Percentiles rank a stretch among this genome's conserved stretches.
Conservation (phyloP, 37 sponge, comb jelly and placozoan genomes). For the Axinella damicornis region DNA sequence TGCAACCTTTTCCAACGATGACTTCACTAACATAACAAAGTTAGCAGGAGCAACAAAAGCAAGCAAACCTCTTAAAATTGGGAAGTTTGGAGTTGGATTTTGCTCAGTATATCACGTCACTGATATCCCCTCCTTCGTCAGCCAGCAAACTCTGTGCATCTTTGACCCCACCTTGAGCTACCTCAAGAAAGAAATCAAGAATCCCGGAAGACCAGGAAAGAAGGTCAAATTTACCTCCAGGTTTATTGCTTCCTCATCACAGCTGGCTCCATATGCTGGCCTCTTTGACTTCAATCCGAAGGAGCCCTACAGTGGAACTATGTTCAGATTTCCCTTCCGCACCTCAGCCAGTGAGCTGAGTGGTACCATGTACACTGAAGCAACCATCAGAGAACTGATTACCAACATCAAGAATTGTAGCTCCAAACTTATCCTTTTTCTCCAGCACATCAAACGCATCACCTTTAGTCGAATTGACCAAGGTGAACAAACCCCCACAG, state of each 20-base stretch:
- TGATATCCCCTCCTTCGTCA: slow-evolving; percentile 59
- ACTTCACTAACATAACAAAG: slow-evolving; percentile 78
- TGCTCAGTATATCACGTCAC: slow-evolving; percentile 71
- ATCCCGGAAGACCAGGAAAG: slow-evolving; percentile 48
- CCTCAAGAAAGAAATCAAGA: slow-evolving; percentile 12
- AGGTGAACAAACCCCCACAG: not conserved
- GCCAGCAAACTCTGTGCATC: slow-evolving; percentile 29
- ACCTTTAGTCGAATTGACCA: slow-evolving; percentile 7
- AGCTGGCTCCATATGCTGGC: slow-evolving; percentile 51
- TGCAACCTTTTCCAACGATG: slow-evolving; percentile 57
- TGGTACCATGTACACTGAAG: slow-evolving; percentile 31
- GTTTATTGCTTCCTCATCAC: slow-evolving; percentile 1
- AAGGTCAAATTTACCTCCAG: slow-evolving; percentile 10
- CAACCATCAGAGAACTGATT: slow-evolving; percentile 7
- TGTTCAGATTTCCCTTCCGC: slow-evolving; percentile 81
- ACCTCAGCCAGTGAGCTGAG: slow-evolving; percentile 41
- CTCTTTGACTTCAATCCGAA: slow-evolving; percentile 26
- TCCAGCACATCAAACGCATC: slow-evolving; percentile 28
- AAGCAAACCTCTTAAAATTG: slow-evolving; percentile 63
- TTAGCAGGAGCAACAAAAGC: slow-evolving; percentile 79
- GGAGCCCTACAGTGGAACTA: slow-evolving; percentile 44
- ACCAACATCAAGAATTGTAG: not conserved
- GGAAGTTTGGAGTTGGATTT: slow-evolving; percentile 78
- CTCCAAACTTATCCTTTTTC: slow-evolving; percentile 42
- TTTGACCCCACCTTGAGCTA: slow-evolving; percentile 60